These are phyloP conservation scores for Engraulis encrasicolus DNA, from an alignment of 2,113 vertebrate species.

Conservation along the genomic window DNA sequence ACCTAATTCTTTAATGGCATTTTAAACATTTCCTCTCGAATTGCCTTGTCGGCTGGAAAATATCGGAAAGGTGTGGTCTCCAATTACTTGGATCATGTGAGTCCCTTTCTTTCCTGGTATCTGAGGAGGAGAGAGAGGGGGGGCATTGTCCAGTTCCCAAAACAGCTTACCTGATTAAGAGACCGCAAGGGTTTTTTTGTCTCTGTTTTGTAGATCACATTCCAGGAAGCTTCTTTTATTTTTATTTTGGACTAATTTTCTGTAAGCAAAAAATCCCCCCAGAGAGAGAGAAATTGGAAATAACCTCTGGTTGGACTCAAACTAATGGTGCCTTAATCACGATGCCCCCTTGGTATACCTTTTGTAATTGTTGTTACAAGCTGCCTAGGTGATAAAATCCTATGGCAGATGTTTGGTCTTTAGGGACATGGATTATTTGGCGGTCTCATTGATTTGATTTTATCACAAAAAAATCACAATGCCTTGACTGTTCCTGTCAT, in stretches of 20 bases:
- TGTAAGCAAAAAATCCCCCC: no score
- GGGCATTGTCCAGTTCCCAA: background rate
- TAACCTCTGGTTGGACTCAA: no score
- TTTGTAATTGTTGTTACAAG: background rate
- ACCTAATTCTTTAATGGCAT: background rate
- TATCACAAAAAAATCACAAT: background rate
- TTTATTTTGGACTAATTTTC: no score
- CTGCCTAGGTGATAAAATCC: background rate
- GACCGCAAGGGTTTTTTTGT: background rate
- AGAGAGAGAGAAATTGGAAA: no score
- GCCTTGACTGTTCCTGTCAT: background rate
- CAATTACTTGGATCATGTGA: constrained; percentile 12
- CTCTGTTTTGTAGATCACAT: background rate
- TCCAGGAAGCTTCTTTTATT: no score
- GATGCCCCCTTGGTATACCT: no score
- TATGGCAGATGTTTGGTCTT: background rate
- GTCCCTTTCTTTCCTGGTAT: background rate
- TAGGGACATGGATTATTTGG: background rate
- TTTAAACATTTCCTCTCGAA: constrained; percentile 14
- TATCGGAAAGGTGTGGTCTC: constrained; percentile 8
- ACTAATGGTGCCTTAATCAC: no score
- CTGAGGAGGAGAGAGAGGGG: background rate
- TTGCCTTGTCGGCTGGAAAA: background rate
- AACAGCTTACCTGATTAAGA: background rate
- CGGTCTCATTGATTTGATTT: background rate